Percentiles rank a stretch among this genome's conserved stretches.
Conservation (phyloP, 2,113 vertebrate genomes). For the Candoia aspera region DNA sequence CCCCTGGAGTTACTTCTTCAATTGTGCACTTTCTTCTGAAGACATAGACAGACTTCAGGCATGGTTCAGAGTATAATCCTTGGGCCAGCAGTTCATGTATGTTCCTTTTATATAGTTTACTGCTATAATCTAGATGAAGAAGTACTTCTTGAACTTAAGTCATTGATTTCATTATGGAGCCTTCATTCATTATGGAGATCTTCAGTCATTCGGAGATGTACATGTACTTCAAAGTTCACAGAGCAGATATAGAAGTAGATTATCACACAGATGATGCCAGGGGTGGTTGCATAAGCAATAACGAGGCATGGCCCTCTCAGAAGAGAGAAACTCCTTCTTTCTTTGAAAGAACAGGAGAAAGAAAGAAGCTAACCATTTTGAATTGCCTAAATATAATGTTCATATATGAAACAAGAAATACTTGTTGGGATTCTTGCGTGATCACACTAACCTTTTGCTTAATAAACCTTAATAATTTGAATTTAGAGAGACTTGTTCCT, state of each 20-base stretch:
- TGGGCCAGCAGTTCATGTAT: background rate
- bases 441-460: background rate
- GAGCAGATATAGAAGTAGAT: background rate
- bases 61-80: background rate
- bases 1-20: background rate
- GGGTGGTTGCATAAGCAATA: background rate
- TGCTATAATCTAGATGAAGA: background rate
- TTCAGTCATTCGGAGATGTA: background rate
- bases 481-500: background rate
- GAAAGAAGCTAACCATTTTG: background rate
- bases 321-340: background rate
- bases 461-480: background rate
- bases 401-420: background rate
- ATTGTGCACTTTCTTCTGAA: background rate
- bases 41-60: background rate
- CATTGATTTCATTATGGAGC: background rate
- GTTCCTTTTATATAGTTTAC: background rate
- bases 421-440: background rate
- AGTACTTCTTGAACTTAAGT: background rate
- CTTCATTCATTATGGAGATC: background rate
- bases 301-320: background rate
- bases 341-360: background rate
- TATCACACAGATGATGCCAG: background rate
- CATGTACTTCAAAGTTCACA: background rate
- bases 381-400: background rate